Evolutionary conservation across 1,140 invertebrate genomes (phyloP), one percentile per base, ranked within the genome.

Genomic region (Triops cancriformis): DNA sequence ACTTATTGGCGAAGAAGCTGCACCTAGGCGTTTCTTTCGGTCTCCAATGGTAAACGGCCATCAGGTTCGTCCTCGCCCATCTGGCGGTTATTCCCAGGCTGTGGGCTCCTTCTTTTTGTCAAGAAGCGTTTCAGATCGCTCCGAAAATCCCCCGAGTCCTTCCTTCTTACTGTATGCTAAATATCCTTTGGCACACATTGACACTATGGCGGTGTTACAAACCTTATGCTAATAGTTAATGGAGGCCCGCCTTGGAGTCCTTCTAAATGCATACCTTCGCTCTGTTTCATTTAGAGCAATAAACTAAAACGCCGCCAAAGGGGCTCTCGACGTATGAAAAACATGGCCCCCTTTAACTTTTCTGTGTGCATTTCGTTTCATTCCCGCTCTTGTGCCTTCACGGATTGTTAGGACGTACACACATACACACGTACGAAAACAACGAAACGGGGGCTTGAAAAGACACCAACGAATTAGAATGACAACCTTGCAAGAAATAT

Each of bases 141-240:
- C 18, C 9, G 31, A 37, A n/a, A 37, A 23, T 64, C 51, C 51
- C 23, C 14, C 3, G 4, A 14, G 51, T n/a, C 5, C 51, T 64
- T 64, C 6, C 23, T 1, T 64, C 23, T 23, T 64, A 64, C 18
- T 18, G 51, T 64, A 64, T 64, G 51, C 51, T 64, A 64, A 64
- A 64, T 64, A 64, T 64, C 51, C 51, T 64, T 64, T 64, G 51
- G 51, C 51, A 64, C 51, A 64, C 51, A 64, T 64, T 64, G 51
- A 64, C 51, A 64, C 51, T 18, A 64, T 64, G 51, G 51, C 51
- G 51, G 51, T 64, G 51, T 23, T 64, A 23, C 18, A 64, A 64
- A 64, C 51, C n/a, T 64, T 64, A 64, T 64, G 51, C 51, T 64
- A 64, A 64, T 64, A 64, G 51, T 64, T 64, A 64, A 64, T 64